Percentiles rank a stretch among this genome's conserved stretches.
Evolutionary conservation across 1,140 invertebrate genomes (phyloP).

Genomic region (Druon quercuslanigerum): DNA sequence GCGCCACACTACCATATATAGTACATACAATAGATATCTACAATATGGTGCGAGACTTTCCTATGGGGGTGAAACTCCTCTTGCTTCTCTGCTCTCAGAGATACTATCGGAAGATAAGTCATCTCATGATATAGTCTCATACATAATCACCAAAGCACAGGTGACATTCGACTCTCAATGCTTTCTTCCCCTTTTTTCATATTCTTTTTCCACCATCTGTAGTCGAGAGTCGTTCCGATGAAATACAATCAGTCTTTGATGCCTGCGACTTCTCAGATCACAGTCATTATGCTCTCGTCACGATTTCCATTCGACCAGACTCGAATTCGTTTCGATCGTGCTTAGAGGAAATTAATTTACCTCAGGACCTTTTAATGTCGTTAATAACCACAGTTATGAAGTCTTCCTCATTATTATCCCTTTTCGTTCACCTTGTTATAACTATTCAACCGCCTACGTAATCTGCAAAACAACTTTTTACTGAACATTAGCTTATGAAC

Average conservation of each 20-base stretch:
- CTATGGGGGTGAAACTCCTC: not conserved
- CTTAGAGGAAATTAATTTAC: slow-evolving; percentile 18
- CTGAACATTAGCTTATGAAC: too few relatives aligned
- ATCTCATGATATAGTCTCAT: not conserved
- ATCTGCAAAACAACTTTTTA: too few relatives aligned
- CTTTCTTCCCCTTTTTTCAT: not conserved
- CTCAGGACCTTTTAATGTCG: slow-evolving; percentile 30
- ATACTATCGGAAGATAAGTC: not conserved
- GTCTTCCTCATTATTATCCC: slow-evolving; percentile 25
- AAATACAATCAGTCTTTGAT: slow-evolving; percentile 24
- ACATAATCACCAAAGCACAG: not conserved
- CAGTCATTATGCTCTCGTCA: slow-evolving; percentile 24
- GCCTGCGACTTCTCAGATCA: slow-evolving; percentile 8
- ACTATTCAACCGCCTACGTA: too few relatives aligned
- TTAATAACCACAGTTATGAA: slow-evolving; percentile 14
- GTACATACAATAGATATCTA: too few relatives aligned
- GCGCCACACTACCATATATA: too few relatives aligned
- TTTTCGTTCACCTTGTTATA: not conserved
- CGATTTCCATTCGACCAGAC: slow-evolving; percentile 12
- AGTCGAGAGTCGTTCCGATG: not conserved
- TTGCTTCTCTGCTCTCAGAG: not conserved
- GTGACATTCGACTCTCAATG: not conserved
- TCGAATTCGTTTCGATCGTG: slow-evolving; percentile 29
- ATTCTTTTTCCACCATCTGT: not conserved
- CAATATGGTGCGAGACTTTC: too few relatives aligned